phyloP scores from a whole-genome alignment of 1,140 invertebrate genomes.

The Euura lappo region DNA sequence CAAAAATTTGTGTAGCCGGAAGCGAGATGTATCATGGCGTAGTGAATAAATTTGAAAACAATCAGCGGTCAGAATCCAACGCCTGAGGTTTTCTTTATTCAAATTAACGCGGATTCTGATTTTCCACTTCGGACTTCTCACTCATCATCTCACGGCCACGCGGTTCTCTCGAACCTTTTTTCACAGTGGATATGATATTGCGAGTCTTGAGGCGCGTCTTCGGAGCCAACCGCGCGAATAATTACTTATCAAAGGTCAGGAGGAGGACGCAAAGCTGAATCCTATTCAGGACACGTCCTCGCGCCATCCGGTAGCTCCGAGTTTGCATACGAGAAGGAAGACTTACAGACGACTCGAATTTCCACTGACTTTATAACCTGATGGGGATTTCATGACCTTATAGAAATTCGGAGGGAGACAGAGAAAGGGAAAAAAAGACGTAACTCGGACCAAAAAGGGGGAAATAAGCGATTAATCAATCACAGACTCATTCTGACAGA shows the following conservation, averaged over 20 bases:
- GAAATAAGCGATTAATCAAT: neutral
- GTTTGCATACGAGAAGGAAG: conserved; percentile 1
- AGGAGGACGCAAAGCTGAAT: neutral
- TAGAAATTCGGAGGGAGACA: neutral
- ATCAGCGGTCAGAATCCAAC: too few relatives aligned
- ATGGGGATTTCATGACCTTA: neutral
- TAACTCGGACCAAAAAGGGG: neutral
- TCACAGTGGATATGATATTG: too few relatives aligned
- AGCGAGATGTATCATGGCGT: too few relatives aligned
- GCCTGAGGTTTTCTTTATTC: too few relatives aligned
- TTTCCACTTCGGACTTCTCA: too few relatives aligned
- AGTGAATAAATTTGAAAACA: too few relatives aligned
- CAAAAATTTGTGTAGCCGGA: too few relatives aligned
- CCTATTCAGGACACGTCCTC: neutral
- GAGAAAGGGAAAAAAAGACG: neutral
- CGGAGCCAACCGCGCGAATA: neutral
- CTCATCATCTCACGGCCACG: too few relatives aligned
- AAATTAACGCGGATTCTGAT: too few relatives aligned
- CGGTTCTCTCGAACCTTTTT: too few relatives aligned
- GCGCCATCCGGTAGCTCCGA: neutral
- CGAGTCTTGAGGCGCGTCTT: too few relatives aligned
- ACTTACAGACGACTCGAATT: neutral
- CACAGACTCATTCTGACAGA: neutral
- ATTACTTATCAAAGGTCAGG: conserved; percentile 5
- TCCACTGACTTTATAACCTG: neutral